phyloP scores from a whole-genome alignment of 2,113 vertebrate genomes.

The Coracopsis vasa region DNA sequence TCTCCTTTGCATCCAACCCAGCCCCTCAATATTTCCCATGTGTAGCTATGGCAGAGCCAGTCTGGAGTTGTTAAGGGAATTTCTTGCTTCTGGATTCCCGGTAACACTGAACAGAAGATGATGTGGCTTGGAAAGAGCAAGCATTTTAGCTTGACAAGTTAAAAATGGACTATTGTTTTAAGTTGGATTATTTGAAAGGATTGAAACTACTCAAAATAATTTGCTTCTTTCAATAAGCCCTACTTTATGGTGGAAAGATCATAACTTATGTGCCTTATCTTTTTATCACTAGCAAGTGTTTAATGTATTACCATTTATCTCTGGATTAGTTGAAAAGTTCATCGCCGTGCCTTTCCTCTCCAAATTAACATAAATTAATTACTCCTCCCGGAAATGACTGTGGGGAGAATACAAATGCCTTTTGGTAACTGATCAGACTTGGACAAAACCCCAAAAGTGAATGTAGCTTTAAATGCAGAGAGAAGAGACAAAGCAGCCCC shows the following conservation, averaged over 20 bases:
- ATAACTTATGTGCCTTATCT: background rate
- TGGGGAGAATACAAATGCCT: constrained; percentile 30
- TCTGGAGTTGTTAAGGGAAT: background rate
- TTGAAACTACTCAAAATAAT: constrained; percentile 5
- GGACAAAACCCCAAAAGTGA: background rate
- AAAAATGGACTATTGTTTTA: background rate
- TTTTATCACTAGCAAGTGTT: constrained; percentile 6
- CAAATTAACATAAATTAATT: constrained; percentile 51
- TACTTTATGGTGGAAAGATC: background rate
- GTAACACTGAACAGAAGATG: background rate
- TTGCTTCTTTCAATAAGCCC: background rate
- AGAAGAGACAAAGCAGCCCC: constrained; percentile 40
- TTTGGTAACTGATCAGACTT: constrained; percentile 35
- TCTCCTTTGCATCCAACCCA: background rate
- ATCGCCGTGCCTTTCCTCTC: background rate
- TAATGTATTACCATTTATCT: background rate
- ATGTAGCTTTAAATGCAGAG: constrained; percentile 15
- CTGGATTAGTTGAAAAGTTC: constrained; percentile 38
- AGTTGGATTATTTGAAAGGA: background rate
- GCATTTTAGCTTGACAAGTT: background rate
- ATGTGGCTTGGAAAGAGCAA: background rate
- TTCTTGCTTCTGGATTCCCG: background rate
- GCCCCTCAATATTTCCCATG: background rate
- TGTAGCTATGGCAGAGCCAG: background rate
- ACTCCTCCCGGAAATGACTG: constrained; percentile 10